Evolutionary conservation across 2,797 vertebrate species (phyloP), one percentile per base, ranked within the genome.

Genomic region (Sciurus carolinensis): DNA sequence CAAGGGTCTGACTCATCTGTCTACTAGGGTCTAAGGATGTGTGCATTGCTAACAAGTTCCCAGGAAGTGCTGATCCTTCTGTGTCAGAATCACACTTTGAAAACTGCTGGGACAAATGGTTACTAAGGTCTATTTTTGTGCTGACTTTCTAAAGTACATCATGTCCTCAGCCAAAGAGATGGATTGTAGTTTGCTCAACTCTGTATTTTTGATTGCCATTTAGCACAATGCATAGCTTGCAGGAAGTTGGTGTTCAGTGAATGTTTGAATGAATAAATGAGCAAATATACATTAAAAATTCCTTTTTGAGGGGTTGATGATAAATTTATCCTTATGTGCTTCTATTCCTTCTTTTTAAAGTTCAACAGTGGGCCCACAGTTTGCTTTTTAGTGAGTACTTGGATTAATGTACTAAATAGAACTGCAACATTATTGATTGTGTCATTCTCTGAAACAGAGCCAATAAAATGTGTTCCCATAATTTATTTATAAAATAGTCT

Each of bases 381-480:
- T 84, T 90, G 67, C 64, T 64, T 18, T 33, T 75, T 72, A 44
- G 26, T 66, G 15, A 93, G 44, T 86, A 86, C 72, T 39, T 50
- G 52, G 39, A 76, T 81, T 47, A 26, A 52, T 79, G 33, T 2
- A 15, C 72, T 62, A 42, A 59, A 9, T 44, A 67, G 28, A 87
- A 95, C 80, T n/a, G 15, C 26, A 18, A 67, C 73, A 36, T 86
- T 80, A 90, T 22, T 67, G 24, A 83, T n/a, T 82, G 9, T 66
- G 14, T 47, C 75, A 67, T 82, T 91, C 75, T 91, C 62, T 87
- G 42, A 80, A 85, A 67, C 18, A 73, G 36, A 94, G 52, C 39
- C 67, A 62, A 13, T 26, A 67, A 52, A 83, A 62, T 3, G 9
- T 66, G 50, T 18, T 24, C 3, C 17, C n/a, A 14, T 62, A 54